Conservation (phyloP, 30 jellyfish, hydroid and myxozoan species). For the Morbakka virulenta region DNA sequence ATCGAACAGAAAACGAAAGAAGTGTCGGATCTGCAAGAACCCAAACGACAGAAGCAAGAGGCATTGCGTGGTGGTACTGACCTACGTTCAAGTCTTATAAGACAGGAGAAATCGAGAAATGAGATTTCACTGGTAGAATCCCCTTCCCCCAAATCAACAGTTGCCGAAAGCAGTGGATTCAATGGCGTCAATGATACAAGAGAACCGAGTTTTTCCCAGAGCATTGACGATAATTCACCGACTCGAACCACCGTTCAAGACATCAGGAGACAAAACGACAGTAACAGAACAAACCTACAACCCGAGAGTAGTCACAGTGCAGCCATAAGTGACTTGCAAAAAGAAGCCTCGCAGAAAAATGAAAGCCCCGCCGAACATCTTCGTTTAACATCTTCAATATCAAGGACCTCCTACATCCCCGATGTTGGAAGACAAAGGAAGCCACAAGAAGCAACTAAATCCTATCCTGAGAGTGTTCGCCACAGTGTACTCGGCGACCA, state of each 20-base stretch:
- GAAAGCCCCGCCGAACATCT: not conserved
- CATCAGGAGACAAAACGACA: not conserved
- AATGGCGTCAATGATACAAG: not conserved
- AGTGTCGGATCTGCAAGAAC: no score
- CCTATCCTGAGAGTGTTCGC: slow-evolving; percentile 60
- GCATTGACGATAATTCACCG: not conserved
- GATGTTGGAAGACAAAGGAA: not conserved
- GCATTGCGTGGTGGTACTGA: no score
- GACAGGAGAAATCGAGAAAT: not conserved
- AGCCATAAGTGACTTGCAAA: not conserved
- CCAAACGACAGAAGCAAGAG: no score
- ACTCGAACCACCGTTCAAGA: not conserved
- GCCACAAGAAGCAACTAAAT: not conserved
- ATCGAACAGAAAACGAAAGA: no score
- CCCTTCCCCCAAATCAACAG: not conserved
- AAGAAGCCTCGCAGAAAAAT: not conserved
- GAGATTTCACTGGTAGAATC: not conserved
- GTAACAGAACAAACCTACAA: not conserved
- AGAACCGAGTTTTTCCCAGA: not conserved
- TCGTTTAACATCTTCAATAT: not conserved
- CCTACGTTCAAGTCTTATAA: not conserved
- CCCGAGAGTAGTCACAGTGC: not conserved
- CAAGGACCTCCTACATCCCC: not conserved
- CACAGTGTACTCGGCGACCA: slow-evolving; percentile 68
- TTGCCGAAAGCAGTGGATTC: not conserved